Evolutionary conservation across 2,888 invertebrate genomes (phyloP).

Genomic region (Archips crataeganus): DNA sequence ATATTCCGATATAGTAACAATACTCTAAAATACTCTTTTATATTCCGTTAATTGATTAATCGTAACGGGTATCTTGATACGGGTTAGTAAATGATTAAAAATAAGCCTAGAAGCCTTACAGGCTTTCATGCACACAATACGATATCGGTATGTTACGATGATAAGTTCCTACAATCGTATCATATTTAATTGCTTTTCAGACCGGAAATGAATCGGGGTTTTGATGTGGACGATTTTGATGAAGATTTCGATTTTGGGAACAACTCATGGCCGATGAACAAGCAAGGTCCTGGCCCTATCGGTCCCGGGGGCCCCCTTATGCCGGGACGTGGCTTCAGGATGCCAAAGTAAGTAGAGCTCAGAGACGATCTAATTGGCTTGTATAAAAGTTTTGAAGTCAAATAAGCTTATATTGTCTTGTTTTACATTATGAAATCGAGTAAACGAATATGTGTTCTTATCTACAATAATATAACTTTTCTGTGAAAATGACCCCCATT

Average conservation of each 20-base stretch:
- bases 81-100: background rate
- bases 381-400: too few species aligned
- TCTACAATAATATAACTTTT: too few species aligned
- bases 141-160: background rate
- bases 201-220: background rate
- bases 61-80: background rate
- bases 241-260: slow-evolving; percentile 7
- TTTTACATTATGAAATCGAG: too few species aligned
- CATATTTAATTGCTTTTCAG: background rate
- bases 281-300: background rate
- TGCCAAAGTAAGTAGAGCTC: slow-evolving; percentile 7
- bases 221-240: slow-evolving; percentile 8
- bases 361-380: background rate
- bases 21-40: too few species aligned
- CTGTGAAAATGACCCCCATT: too few species aligned
- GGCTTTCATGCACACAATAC: background rate
- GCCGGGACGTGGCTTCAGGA: background rate
- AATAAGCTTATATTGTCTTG: background rate
- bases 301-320: background rate
- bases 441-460: too few species aligned
- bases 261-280: background rate
- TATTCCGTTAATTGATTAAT: too few species aligned
- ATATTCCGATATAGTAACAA: too few species aligned
- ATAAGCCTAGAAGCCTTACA: too few species aligned
- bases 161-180: background rate